A percentile compares a stretch with the other conserved stretches of the same genome.
These are phyloP conservation scores for Anthonomus grandis DNA, from an alignment of 1,140 invertebrate species.

Conservation along the genomic window DNA sequence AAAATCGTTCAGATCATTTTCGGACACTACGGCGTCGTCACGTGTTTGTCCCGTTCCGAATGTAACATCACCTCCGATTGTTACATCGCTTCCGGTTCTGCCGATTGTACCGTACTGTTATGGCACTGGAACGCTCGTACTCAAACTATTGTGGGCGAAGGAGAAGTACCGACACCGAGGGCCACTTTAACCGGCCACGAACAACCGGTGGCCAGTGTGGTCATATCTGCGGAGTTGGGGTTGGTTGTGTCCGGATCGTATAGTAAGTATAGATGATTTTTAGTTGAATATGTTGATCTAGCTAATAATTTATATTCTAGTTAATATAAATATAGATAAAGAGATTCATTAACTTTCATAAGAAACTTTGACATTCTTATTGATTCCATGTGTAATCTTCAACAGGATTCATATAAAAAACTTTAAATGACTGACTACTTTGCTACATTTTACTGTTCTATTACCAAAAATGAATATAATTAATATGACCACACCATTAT, in stretches of 20 bases:
- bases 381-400: too few species aligned
- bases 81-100: conserved; percentile 95
- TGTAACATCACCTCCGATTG: conserved; percentile 98
- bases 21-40: conserved; percentile 98
- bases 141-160: conserved; percentile 94
- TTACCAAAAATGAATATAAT: too few species aligned
- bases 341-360: too few species aligned
- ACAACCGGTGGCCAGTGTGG: conserved; percentile 88
- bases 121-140: conserved; percentile 99
- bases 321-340: too few species aligned
- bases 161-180: conserved; percentile 88
- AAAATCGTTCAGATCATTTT: conserved; percentile 98
- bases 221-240: conserved; percentile 96
- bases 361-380: too few species aligned
- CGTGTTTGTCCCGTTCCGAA: conserved; percentile 94
- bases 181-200: conserved; percentile 97
- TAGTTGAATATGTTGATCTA: too few species aligned
- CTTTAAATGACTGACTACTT: too few species aligned
- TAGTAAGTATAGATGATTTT: too few species aligned
- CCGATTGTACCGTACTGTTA: conserved; percentile 94
- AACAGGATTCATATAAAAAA: too few species aligned
- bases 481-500: too few species aligned
- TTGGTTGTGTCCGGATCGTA: conserved; percentile 93
- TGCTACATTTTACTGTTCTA: too few species aligned
- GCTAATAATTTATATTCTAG: too few species aligned